Evolutionary conservation across 2,113 vertebrate genomes (phyloP), one percentile per base, ranked within the genome.

Genomic region (Pygoscelis adeliae): DNA sequence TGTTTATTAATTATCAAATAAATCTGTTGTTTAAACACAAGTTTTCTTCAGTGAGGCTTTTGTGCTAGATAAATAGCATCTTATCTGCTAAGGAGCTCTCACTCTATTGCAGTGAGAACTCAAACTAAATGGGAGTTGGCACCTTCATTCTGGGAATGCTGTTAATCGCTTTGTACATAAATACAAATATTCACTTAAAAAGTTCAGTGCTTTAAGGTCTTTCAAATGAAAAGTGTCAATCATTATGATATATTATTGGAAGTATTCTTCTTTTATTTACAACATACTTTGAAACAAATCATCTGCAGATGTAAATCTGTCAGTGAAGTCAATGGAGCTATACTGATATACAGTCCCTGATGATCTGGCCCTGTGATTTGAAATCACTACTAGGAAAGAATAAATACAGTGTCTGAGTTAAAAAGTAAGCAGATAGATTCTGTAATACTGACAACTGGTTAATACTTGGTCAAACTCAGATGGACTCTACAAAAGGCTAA

Each of bases 261-360:
- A 89, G 32, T 27, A 47, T 87, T 89, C 74, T 94, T 80, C 77
- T 84, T 95, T 89, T 87, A 87, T 94, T 96, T 94, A 82, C 44
- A 82, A 20, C 36, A 52, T n/a, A 34, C 61, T 79, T 95, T 66
- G 77, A 82, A 95, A 89, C 34, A 91, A 89, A 91, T 87, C n/a
- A 87, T 84, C 25, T 3, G 2, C 59, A 76, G 44, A 34, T 79
- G 18, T 82, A 93, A 95, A 82, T 84, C 69, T 91, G 26, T 62
- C 72, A 78, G 30, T 42, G 47, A 62, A 84, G n/a, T 50, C 81
- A 89, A 36, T 59, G 73, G 36, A 74, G 23, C 8, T 67, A 5
- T 79, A 44, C 2, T 8, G 62, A 85, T 90, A 76, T 90, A 85
- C 56, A 36, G 29, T 76, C 52, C 71, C 70, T 40, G 18, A 67